phyloP scores from a whole-genome alignment of 2,888 invertebrate genomes.

The Euzophera pinguis region DNA sequence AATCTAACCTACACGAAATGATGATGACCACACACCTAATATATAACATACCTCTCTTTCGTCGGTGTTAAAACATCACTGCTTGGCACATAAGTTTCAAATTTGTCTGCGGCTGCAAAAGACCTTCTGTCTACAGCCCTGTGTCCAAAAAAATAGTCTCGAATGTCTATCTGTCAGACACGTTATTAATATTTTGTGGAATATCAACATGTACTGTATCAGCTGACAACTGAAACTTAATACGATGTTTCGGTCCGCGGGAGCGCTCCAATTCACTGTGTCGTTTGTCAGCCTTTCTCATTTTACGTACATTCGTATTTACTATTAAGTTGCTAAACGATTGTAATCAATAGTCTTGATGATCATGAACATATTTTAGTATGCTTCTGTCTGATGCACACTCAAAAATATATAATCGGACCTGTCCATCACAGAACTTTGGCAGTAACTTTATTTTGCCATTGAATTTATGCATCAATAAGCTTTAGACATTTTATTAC shows the following conservation, averaged over 20 bases:
- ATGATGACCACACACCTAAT: too few species aligned
- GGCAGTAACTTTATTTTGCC: too few species aligned
- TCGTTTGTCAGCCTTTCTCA: slow-evolving; percentile 76
- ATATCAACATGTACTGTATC: slow-evolving; percentile 61
- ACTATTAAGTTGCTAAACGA: not conserved
- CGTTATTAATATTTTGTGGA: slow-evolving; percentile 58
- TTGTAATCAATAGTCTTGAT: not conserved
- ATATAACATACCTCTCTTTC: too few species aligned
- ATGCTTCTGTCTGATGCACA: too few species aligned
- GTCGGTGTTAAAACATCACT: too few species aligned
- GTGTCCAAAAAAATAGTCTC: slow-evolving; percentile 1
- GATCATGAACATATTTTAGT: too few species aligned
- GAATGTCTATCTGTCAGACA: slow-evolving; percentile 9
- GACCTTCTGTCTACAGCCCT: not conserved
- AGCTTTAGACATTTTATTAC: not conserved
- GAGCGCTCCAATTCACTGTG: slow-evolving; percentile 69
- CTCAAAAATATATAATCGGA: too few species aligned
- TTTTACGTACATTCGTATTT: slow-evolving; percentile 43
- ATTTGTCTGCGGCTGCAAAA: not conserved
- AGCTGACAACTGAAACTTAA: slow-evolving; percentile 66
- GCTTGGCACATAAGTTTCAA: too few species aligned
- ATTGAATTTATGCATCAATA: too few species aligned
- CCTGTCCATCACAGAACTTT: too few species aligned
- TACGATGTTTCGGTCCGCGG: slow-evolving; percentile 70
- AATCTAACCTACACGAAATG: too few species aligned